Evolutionary conservation across 2,888 invertebrate species (phyloP), one percentile per base, ranked within the genome.

Genomic region (Atrina japonica): DNA sequence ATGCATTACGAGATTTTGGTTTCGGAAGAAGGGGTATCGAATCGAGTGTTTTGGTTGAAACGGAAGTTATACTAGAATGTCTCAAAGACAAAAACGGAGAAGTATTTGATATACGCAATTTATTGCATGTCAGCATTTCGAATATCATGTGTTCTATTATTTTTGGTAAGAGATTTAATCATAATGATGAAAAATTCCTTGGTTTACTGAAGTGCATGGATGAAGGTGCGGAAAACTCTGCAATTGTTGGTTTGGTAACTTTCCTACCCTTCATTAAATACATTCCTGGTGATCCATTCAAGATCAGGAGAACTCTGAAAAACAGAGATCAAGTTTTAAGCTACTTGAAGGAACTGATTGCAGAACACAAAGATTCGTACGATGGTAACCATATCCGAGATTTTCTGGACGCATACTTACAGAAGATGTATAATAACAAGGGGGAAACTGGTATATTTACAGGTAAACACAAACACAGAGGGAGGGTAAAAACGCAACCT

Each of bases 121-220:
- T 74, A 18, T 45, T 80, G 7, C 76, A 75, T 18, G 78, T 77
- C 5, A 76, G 81, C 27, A 69, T 81, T 11, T 73, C 80, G 14
- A 83, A 83, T 43, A 69, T 82, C 9, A 72, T 83, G 35, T 80
- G 77, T 53, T 77, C 80, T 11, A 80, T 84, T 14, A 66, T 70
- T 3, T 77, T 83, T 61, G 82, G 82, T 9, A 64, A 81, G 64
- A 49, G 82, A 21, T 82, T 80, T 59, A 76, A 77, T 3, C 78
- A 82, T 67, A 65, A 80, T 9, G 83, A 84, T 52, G 66, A 70
- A n/a, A 55, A 73, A 2, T 84, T 83, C 55, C 58, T 60, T 2
- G 58, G 30, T 1, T 70, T 81, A 35, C 30, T 84, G 40, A 50
- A 77, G 14, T 68, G 73, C n/a, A 65, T 82, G 21, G 75, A 81